A percentile compares a stretch with the other conserved stretches of the same genome.
Evolutionary conservation across 2,888 invertebrate species (phyloP).

Genomic region (Ornithoptera priamus): DNA sequence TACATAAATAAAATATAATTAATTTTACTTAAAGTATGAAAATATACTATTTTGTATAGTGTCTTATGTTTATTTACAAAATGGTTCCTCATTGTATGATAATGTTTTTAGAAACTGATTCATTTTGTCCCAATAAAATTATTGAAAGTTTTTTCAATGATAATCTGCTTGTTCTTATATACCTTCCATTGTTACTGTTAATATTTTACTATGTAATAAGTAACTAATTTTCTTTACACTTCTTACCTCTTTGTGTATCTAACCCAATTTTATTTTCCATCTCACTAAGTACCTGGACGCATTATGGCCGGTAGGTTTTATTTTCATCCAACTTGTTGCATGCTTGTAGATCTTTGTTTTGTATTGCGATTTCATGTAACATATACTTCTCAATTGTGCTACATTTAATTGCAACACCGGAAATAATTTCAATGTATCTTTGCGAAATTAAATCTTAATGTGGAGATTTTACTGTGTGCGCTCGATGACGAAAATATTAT

Average conservation of each 20-base stretch:
- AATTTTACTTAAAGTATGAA: no score
- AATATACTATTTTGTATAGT: no score
- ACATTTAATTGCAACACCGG: background rate
- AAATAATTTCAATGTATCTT: background rate
- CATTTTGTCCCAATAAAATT: no score
- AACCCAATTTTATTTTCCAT: constrained; percentile 26
- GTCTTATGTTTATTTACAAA: no score
- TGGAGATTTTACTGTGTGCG: no score
- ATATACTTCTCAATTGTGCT: background rate
- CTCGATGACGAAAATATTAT: no score
- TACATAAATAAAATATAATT: no score
- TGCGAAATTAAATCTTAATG: no score
- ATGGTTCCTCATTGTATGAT: no score
- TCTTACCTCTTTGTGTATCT: background rate
- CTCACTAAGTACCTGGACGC: constrained; percentile 61
- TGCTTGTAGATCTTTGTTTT: constrained; percentile 21
- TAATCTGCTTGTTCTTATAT: no score
- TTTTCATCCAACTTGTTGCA: constrained; percentile 16
- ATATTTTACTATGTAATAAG: background rate
- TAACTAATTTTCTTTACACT: background rate
- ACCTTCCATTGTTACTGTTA: background rate
- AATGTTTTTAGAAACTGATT: no score
- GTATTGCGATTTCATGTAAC: background rate
- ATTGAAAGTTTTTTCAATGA: no score
- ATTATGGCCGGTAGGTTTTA: constrained; percentile 62